These are phyloP conservation scores for Oreochromis grahami DNA, from an alignment of 2,797 vertebrate species.

Conservation along the genomic window DNA sequence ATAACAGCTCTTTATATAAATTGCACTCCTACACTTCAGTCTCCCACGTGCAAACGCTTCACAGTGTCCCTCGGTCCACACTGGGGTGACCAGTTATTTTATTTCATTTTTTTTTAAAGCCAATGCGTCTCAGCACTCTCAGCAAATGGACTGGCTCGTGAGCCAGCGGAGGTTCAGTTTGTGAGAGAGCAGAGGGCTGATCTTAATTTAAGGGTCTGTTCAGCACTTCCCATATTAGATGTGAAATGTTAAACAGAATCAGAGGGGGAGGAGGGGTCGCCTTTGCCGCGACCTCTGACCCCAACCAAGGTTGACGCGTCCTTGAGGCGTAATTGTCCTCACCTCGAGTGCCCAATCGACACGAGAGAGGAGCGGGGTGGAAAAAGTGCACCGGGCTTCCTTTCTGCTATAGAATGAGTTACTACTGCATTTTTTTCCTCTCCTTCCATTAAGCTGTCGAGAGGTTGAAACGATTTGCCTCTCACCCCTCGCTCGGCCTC, in stretches of 20 bases:
- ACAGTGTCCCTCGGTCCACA: constrained; percentile 20
- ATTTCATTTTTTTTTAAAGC: constrained; percentile 13
- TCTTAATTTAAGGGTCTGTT: constrained; percentile 70
- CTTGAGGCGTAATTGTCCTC: constrained; percentile 64
- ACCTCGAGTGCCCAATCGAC: constrained; percentile 45
- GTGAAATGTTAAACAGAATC: constrained; percentile 62
- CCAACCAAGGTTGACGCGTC: constrained; percentile 26
- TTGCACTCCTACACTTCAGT: constrained; percentile 13
- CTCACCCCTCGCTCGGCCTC: constrained; percentile 9
- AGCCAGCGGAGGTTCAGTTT: not conserved
- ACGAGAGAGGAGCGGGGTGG: not conserved
- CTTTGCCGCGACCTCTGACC: constrained; percentile 47
- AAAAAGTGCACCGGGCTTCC: not conserved
- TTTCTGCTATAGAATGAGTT: constrained; percentile 26
- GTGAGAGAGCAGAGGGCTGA: constrained; percentile 4
- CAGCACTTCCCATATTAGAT: constrained; percentile 69
- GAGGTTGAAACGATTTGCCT: constrained; percentile 41
- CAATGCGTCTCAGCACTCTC: constrained; percentile 38
- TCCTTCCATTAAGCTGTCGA: constrained; percentile 26
- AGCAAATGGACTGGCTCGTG: constrained; percentile 45
- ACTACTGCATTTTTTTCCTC: not conserved
- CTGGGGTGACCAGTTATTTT: constrained; percentile 9
- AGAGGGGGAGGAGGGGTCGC: constrained; percentile 12
- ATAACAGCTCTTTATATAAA: constrained; percentile 13
- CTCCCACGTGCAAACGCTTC: constrained; percentile 18